Base-by-base conservation (phyloP, 2,797 vertebrate genomes). In the Spondyliosoma cantharus region DNA sequence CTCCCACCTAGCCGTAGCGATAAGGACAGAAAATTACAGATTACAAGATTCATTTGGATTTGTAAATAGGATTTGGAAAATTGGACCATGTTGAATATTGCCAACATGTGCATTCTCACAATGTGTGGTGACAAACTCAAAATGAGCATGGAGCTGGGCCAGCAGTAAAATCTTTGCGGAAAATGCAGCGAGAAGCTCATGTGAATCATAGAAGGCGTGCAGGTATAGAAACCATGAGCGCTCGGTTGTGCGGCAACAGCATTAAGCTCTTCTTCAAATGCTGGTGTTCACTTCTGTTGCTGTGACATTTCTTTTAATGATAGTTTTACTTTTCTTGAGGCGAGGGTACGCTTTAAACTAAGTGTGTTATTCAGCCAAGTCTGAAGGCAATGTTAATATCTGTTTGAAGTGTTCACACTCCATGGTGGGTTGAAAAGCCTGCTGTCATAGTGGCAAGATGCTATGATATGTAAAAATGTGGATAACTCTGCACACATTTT, bases 51-150 rank as follows among this genome's bases (percentile, higher is more conserved):
- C 72, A 78, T 82, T 86, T 3, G 85, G 84, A 86, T 92, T 91
- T 91, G 49, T 66, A 86, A 92, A 91, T 78, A 80, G 90, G 91
- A 91, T 93, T 93, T 87, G 69, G 76, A 61, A 86, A 90, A 90
- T 89, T 89, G 86, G 87, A 86, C 78, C 77, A 12, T 84, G 74
- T 74, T 49, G 56, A 88, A 90, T 89, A 76, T 90, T 85, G 83
- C 84, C 70, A 62, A 74, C 78, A 68, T 80, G 70, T 82, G 82
- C 75, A 77, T 75, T 87, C 76, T 72, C 37, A 22, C 71, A 69
- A 48, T 49, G 57, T 73, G 78, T n/a, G 37, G 71, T 20, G 61
- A 79, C 68, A 76, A 64, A 78, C 74, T 54, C 52, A 43, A 71
- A 76, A 83, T 71, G 53, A 67, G 25, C 52, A 19, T 67, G 72